phyloP scores from a whole-genome alignment of 2,888 invertebrate species.

The Platycheirus albimanus region DNA sequence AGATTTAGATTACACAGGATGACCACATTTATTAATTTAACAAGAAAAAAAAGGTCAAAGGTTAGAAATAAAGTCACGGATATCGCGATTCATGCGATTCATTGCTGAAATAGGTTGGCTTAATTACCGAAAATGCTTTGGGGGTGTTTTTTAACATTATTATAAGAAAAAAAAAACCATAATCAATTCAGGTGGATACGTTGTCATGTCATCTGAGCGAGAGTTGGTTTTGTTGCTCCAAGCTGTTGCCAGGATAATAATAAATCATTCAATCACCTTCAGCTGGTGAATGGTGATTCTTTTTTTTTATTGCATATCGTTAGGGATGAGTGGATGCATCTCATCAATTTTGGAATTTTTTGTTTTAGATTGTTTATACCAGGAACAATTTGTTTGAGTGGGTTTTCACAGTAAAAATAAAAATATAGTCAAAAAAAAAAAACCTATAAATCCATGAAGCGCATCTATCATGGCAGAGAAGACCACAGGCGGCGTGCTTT shows the following conservation, averaged over 20 bases:
- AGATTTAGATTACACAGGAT: conserved; percentile 34
- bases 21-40: conserved; percentile 61
- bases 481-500: conserved; percentile 1
- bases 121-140: too few relatives aligned
- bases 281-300: conserved; percentile 55
- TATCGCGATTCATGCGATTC: too few relatives aligned
- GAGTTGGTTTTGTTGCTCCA: conserved; percentile 47
- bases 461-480: conserved; percentile 43
- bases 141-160: too few relatives aligned
- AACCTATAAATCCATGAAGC: conserved; percentile 27
- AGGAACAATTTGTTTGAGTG: conserved; percentile 52
- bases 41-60: conserved; percentile 44
- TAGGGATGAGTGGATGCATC: conserved; percentile 57
- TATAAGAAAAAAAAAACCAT: conserved; percentile 4
- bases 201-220: conserved; percentile 36
- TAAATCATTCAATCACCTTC: conserved; percentile 70
- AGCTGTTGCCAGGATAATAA: conserved; percentile 54
- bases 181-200: conserved; percentile 57
- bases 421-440: conserved; percentile 3
- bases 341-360: conserved; percentile 49
- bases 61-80: conserved; percentile 5
- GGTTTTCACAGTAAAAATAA: too few relatives aligned
- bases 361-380: not conserved
- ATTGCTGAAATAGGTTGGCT: too few relatives aligned
- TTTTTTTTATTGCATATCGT: conserved; percentile 50